Evolutionary conservation across 2,888 invertebrate species (phyloP).

Genomic region (Cybosia mesomella): DNA sequence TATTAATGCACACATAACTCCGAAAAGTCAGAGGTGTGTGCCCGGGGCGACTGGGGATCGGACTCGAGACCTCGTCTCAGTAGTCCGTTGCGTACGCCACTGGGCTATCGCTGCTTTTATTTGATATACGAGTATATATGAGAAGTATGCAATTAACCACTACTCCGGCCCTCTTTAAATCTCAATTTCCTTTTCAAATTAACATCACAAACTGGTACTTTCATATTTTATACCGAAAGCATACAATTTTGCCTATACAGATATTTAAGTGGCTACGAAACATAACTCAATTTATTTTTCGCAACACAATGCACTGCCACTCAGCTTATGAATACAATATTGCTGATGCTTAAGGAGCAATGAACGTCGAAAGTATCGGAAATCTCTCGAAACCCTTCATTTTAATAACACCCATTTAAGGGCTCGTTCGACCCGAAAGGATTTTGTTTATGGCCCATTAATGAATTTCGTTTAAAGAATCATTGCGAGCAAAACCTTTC

Average conservation of each 20-base stretch:
- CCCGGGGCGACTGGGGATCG: no score
- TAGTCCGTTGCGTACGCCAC: no score
- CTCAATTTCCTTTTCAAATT: conserved; percentile 27
- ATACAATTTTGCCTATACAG: conserved; percentile 29
- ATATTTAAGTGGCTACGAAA: conserved; percentile 27
- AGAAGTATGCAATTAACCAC: neutral
- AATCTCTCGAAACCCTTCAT: conserved; percentile 46
- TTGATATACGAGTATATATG: no score
- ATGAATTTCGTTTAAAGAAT: conserved; percentile 70
- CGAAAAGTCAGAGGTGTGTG: no score
- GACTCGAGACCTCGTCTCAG: no score
- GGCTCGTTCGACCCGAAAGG: conserved; percentile 58
- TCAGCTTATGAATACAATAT: conserved; percentile 34
- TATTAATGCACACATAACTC: no score
- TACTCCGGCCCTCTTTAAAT: conserved; percentile 1
- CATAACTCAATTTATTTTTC: conserved; percentile 34
- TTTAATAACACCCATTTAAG: conserved; percentile 55
- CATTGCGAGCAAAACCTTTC: conserved; percentile 58
- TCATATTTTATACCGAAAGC: conserved; percentile 30
- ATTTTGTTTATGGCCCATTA: conserved; percentile 76
- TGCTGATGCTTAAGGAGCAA: conserved; percentile 34
- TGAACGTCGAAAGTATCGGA: conserved; percentile 45
- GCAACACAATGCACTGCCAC: conserved; percentile 35
- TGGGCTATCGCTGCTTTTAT: no score
- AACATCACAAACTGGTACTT: conserved; percentile 32